Conservation (phyloP, 1,140 invertebrate genomes). For the Heliconius hewitsoni region DNA sequence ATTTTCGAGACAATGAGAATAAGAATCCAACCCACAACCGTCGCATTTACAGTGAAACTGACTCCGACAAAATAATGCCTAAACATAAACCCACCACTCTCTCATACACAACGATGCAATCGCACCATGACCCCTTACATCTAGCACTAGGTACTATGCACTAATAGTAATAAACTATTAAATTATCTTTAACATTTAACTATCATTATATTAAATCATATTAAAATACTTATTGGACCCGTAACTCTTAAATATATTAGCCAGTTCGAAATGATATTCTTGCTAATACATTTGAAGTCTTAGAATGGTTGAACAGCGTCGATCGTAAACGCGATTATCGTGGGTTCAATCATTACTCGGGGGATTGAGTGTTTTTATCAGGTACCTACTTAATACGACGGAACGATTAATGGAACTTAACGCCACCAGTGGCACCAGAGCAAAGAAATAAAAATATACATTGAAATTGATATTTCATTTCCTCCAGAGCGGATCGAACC, state of each 20-base stretch:
- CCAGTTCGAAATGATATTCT: not conserved
- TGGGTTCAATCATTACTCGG: too few relatives aligned
- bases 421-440: too few relatives aligned
- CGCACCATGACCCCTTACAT: not conserved
- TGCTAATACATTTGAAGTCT: not conserved
- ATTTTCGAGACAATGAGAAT: not conserved
- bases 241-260: not conserved
- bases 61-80: not conserved
- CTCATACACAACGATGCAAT: not conserved
- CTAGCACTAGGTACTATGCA: not conserved
- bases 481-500: too few relatives aligned
- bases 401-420: too few relatives aligned
- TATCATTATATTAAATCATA: slow-evolving; percentile 11
- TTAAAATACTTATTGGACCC: not conserved
- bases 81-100: not conserved
- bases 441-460: too few relatives aligned
- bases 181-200: slow-evolving; percentile 14
- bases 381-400: too few relatives aligned
- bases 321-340: too few relatives aligned
- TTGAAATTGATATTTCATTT: too few relatives aligned
- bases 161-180: slow-evolving; percentile 9
- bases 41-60: not conserved
- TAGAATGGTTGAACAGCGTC: not conserved
- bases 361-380: too few relatives aligned
- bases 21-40: not conserved